Percentiles rank a stretch among this genome's conserved stretches.
Conservation (phyloP, 2,797 vertebrate genomes). For the Mustela erminea region DNA sequence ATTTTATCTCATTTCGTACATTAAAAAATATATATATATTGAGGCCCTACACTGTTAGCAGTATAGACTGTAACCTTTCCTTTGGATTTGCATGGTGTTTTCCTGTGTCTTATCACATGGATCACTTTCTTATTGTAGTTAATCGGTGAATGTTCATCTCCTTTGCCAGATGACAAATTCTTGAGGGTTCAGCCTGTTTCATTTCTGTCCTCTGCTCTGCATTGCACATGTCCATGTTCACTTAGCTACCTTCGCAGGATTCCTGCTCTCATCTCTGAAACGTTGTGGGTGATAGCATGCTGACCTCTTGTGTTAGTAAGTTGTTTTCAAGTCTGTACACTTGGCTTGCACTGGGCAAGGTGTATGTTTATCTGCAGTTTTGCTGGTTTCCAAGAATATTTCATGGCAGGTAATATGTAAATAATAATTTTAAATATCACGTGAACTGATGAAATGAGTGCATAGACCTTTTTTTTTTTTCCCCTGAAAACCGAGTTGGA, state of each 20-base stretch:
- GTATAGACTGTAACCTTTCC: neutral
- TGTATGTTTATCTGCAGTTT: neutral
- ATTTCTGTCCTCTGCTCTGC: neutral
- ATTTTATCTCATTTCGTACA: neutral
- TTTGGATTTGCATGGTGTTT: neutral
- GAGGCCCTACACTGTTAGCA: neutral
- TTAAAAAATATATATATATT: neutral
- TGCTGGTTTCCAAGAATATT: constrained; percentile 4
- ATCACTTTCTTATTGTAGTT: neutral
- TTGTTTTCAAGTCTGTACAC: neutral
- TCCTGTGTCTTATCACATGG: neutral
- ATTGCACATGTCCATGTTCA: neutral
- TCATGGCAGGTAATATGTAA: neutral
- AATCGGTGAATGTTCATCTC: neutral
- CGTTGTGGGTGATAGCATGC: neutral
- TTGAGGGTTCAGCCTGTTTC: neutral
- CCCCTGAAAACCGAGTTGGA: constrained; percentile 27
- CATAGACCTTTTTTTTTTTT: neutral
- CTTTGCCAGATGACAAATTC: neutral
- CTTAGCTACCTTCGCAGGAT: neutral
- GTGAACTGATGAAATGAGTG: constrained; percentile 31
- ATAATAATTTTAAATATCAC: neutral
- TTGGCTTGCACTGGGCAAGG: neutral
- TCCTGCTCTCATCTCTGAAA: neutral
- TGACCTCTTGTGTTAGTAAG: neutral